phyloP scores from a whole-genome alignment of 2,113 vertebrate species.

The Spheniscus mendiculus region DNA sequence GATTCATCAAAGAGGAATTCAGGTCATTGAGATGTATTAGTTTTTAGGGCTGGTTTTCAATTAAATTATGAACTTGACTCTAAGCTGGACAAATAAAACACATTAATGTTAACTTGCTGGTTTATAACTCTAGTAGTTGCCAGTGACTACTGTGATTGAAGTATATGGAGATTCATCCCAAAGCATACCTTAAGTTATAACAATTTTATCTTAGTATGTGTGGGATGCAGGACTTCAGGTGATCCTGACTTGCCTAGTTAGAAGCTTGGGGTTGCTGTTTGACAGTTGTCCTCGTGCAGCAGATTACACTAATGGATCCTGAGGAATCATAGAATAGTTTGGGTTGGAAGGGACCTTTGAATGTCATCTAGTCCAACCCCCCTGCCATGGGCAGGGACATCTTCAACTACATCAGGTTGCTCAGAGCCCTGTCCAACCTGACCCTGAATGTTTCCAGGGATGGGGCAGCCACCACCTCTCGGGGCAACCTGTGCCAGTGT shows the following conservation, averaged over 20 bases:
- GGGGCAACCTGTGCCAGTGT: no score
- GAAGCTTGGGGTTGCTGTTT: neutral
- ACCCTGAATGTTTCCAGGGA: no score
- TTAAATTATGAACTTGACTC: neutral
- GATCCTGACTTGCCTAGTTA: neutral
- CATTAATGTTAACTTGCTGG: neutral
- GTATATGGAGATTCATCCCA: neutral
- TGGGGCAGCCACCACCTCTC: no score
- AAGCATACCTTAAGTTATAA: neutral
- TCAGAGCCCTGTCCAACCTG: no score
- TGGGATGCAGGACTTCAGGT: neutral
- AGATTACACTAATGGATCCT: neutral
- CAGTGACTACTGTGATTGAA: neutral
- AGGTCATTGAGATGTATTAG: neutral
- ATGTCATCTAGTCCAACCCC: no score
- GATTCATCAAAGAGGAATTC: neutral
- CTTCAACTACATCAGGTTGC: no score
- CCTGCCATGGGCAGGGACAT: no score
- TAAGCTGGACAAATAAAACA: neutral
- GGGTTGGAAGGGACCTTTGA: no score
- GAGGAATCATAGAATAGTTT: neutral
- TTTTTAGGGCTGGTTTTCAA: neutral
- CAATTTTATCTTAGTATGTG: neutral
- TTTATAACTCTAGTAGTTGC: neutral
- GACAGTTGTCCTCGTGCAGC: rapidly evolving